Evolutionary conservation across 2,888 invertebrate genomes (phyloP), one percentile per base, ranked within the genome.

Genomic region (Aphidoletes aphidimyza): DNA sequence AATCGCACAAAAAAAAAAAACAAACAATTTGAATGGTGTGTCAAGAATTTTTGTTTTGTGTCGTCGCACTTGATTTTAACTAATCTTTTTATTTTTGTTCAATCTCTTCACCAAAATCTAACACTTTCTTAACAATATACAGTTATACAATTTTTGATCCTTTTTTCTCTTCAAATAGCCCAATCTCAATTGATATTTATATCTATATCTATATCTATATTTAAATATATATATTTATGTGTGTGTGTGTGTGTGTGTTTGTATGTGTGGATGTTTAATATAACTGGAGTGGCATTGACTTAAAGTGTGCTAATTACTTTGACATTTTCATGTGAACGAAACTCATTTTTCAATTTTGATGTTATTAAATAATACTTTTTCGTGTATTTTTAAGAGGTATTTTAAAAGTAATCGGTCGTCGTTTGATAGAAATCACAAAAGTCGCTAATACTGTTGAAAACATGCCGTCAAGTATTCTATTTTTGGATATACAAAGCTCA

Each of bases 281-380:
- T n/a, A n/a, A n/a, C n/a, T n/a, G n/a, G n/a, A n/a, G n/a, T n/a
- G n/a, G n/a, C n/a, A n/a, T n/a, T n/a, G n/a, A n/a, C n/a, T n/a
- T n/a, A n/a, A n/a, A n/a, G n/a, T n/a, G n/a, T n/a, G n/a, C n/a
- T n/a, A n/a, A n/a, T n/a, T n/a, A n/a, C 39, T 39, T 36, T 36
- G 8, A 17, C n/a, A 1, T 34, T 54, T 54, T 26, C 22, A 26
- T 26, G 26, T 54, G 11, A 42, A 6, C 14, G 42, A 42, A 42
- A 42, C 42, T 9, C 14, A 9, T 42, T 14, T 42, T 30, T 69
- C n/a, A 5, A n/a, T 37, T 81, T 81, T 39, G 39, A 81, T 81
- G 37, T 81, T 39, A 37, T 81, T 81, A 81, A 81, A 81, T 81
- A 81, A 81, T 81, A 81, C 39, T 37, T 81, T 69, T 69, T 30